phyloP scores from a whole-genome alignment of 2,888 invertebrate genomes.

The Heliconius erato region DNA sequence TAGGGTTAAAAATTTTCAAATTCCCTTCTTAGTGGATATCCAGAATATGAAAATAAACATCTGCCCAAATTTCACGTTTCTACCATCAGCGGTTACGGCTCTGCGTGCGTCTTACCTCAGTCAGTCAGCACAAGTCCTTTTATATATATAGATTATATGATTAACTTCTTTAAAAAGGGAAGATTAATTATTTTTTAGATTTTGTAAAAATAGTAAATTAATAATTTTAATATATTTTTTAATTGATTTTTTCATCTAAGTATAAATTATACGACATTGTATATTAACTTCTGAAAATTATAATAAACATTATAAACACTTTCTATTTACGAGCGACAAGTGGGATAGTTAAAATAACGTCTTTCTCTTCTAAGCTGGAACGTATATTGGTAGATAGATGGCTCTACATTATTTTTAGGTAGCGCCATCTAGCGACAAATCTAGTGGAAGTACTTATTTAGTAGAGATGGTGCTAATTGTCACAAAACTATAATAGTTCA shows the following conservation, averaged over 20 bases:
- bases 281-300: not conserved
- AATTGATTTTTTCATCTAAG: not conserved
- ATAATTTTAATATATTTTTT: not conserved
- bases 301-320: not conserved
- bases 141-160: no score
- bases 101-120: no score
- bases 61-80: no score
- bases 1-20: no score
- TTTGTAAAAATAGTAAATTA: not conserved
- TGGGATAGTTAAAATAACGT: not conserved
- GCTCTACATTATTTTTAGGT: not conserved
- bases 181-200: not conserved
- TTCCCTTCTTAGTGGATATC: no score
- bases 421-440: constrained; percentile 13
- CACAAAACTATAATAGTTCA: not conserved
- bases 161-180: not conserved
- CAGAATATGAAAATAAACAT: no score
- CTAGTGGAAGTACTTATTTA: not conserved
- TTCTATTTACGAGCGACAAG: not conserved
- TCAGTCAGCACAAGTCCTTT: no score
- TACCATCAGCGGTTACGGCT: no score
- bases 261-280: not conserved
- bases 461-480: not conserved
- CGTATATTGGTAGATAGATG: not conserved
- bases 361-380: not conserved